Conservation (phyloP, 35 echinoderm and acorn worm genomes). For the Lytechinus variegatus region DNA sequence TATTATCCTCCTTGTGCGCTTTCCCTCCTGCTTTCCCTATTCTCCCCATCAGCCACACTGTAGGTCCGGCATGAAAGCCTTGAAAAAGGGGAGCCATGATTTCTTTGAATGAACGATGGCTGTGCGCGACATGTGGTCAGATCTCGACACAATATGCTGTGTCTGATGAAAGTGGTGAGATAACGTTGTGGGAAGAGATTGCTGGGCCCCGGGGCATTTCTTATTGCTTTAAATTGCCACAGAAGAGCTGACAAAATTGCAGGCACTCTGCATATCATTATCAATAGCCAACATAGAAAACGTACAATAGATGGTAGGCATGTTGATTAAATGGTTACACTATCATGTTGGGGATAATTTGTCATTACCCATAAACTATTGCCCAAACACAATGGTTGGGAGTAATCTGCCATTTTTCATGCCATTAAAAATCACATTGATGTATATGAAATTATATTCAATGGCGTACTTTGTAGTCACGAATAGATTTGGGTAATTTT, state of each 20-base stretch:
- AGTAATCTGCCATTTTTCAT: background rate
- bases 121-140: conserved; percentile 41
- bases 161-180: background rate
- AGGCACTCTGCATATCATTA: conserved; percentile 2
- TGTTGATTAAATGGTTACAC: background rate
- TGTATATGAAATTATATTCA: background rate
- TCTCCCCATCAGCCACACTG: background rate
- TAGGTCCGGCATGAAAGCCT: background rate
- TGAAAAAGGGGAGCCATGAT: conserved; percentile 30
- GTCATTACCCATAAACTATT: background rate
- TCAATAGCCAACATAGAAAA: background rate
- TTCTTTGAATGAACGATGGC: conserved; percentile 20
- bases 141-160: conserved; percentile 28
- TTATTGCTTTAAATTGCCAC: conserved; percentile 5
- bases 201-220: background rate
- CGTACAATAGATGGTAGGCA: background rate
- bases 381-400: background rate
- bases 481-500: background rate
- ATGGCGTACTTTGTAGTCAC: background rate
- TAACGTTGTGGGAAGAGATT: conserved; percentile 11
- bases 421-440: background rate
- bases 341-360: background rate
- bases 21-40: background rate
- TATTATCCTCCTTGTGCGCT: conserved; percentile 31
- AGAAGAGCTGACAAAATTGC: conserved; percentile 11